Percentiles rank a stretch among this genome's conserved stretches.
Conservation (phyloP, 2,113 vertebrate genomes). For the Protobothrops mucrosquamatus region DNA sequence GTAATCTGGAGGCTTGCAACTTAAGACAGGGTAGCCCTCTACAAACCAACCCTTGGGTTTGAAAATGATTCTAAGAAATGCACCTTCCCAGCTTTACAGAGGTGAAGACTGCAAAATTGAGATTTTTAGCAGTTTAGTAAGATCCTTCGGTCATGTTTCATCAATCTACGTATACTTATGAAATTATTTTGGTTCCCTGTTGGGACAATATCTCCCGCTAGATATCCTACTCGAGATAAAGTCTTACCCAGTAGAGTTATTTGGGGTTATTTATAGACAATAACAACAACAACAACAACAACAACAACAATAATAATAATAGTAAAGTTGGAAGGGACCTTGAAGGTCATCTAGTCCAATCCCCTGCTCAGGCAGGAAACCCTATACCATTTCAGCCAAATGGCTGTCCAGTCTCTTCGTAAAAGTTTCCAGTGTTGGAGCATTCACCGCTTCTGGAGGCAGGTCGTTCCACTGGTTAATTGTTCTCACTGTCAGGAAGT, state of each 20-base stretch:
- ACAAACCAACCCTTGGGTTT: neutral
- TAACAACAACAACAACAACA: too few relatives aligned
- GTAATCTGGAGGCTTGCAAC: neutral
- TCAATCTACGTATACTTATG: neutral
- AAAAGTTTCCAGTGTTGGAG: too few relatives aligned
- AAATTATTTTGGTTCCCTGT: neutral
- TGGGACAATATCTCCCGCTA: neutral
- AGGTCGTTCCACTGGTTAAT: too few relatives aligned
- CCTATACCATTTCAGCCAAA: too few relatives aligned
- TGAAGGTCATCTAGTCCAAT: too few relatives aligned
- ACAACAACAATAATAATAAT: too few relatives aligned
- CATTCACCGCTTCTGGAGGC: too few relatives aligned
- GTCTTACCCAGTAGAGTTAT: neutral
- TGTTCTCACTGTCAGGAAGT: too few relatives aligned
- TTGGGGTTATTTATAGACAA: neutral
- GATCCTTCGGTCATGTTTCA: neutral
- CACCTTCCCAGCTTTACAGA: neutral
- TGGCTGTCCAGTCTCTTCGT: too few relatives aligned
- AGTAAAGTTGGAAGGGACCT: too few relatives aligned
- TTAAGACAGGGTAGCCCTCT: neutral
- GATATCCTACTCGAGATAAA: neutral
- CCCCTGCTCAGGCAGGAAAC: too few relatives aligned
- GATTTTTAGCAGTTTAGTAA: neutral
- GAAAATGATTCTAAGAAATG: neutral
- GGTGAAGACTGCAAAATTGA: neutral